Evolutionary conservation across 2,888 invertebrate genomes (phyloP).

Genomic region (Diaprepes abbreviatus): DNA sequence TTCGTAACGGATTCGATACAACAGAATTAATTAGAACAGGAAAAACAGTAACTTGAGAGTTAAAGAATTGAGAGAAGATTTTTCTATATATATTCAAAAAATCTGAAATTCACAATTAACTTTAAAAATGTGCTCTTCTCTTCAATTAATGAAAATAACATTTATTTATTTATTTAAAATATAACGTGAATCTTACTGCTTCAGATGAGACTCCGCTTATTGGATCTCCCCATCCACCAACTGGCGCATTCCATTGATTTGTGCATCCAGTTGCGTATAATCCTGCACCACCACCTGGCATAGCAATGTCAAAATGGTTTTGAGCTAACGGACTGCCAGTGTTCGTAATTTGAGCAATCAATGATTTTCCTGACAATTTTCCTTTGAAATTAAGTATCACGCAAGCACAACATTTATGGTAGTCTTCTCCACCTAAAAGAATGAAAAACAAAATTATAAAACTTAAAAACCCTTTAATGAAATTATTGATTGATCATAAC

Average conservation of each 20-base stretch:
- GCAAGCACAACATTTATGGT: constrained; percentile 33
- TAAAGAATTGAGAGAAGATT: no score
- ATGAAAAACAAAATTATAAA: constrained; percentile 6
- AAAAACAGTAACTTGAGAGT: no score
- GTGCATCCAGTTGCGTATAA: constrained; percentile 30
- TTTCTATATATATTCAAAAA: no score
- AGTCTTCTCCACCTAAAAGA: constrained; percentile 20
- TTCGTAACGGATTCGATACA: no score
- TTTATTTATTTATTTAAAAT: no score
- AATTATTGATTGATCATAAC: no score
- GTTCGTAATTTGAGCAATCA: constrained; percentile 39
- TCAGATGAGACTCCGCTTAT: constrained; percentile 18
- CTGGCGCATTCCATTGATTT: constrained; percentile 31
- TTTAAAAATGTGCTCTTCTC: no score
- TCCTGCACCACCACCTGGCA: constrained; percentile 38
- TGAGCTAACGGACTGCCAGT: constrained; percentile 32
- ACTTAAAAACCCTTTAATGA: no score
- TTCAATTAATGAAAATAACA: no score
- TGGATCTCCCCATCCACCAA: constrained; percentile 32
- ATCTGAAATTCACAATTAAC: no score
- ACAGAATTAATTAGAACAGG: no score
- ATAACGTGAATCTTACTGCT: no score
- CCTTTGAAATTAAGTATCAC: constrained; percentile 28
- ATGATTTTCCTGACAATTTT: constrained; percentile 5
- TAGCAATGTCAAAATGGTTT: constrained; percentile 40